Conservation (phyloP, 2,797 vertebrate genomes). For the Pelodytes ibericus region DNA sequence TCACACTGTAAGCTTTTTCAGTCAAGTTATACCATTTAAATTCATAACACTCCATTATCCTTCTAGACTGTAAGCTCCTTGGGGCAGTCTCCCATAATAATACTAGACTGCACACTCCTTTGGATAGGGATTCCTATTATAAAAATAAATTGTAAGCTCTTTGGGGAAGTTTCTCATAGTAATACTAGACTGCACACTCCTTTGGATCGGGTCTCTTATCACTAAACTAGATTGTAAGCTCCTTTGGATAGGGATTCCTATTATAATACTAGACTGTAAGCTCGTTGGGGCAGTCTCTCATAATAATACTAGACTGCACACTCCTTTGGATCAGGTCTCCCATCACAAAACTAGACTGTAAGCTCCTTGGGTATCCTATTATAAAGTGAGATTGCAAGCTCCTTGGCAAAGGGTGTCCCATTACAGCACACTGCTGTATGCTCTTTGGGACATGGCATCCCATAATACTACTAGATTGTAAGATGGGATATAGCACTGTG, state of each 20-base stretch:
- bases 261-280: not conserved
- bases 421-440: no score
- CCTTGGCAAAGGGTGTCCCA: no score
- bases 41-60: no score
- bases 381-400: no score
- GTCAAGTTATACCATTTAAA: no score
- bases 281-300: not conserved
- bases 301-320: not conserved
- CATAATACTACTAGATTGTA: no score
- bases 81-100: not conserved
- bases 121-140: not conserved
- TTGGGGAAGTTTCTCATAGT: not conserved
- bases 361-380: not conserved
- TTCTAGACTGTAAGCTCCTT: no score
- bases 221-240: not conserved
- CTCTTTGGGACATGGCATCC: no score
- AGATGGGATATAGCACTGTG: no score
- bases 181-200: not conserved
- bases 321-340: not conserved
- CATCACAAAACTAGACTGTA: not conserved
- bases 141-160: not conserved
- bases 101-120: not conserved
- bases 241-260: not conserved
- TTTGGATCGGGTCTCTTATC: not conserved
- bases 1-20: no score